Percentiles rank a stretch among this genome's conserved stretches.
Conservation (phyloP, 2,888 invertebrate species). For the Chelonus formosanus region DNA sequence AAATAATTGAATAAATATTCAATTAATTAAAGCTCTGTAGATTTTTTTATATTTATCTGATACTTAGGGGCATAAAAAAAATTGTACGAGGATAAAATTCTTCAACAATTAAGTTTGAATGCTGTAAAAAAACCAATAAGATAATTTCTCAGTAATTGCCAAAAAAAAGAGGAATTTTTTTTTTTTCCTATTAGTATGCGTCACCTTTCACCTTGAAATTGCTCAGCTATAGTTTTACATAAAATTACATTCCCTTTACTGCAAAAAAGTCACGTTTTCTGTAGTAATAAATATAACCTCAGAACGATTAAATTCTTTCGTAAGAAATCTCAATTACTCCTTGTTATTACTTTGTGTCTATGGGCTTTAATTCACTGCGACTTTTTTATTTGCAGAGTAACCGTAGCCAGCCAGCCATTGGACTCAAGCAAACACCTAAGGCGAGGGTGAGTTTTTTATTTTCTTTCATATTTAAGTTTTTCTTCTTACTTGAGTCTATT, state of each 20-base stretch:
- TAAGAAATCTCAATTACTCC: conserved; percentile 26
- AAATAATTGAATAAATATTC: conserved; percentile 6
- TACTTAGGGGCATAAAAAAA: too few species aligned
- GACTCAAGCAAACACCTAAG: conserved; percentile 74
- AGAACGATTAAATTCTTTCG: conserved; percentile 15
- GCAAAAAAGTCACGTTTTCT: not conserved
- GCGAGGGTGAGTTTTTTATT: conserved; percentile 69
- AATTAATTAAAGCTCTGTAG: not conserved
- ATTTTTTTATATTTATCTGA: too few species aligned
- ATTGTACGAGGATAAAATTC: too few species aligned
- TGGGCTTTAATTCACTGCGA: conserved; percentile 34
- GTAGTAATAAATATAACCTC: conserved; percentile 4
- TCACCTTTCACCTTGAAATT: too few species aligned
- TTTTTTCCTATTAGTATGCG: too few species aligned
- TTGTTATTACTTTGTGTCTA: conserved; percentile 17
- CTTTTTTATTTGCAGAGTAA: conserved; percentile 70
- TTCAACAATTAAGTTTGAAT: too few species aligned
- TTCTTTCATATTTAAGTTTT: conserved; percentile 18
- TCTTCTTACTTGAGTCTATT: not conserved
- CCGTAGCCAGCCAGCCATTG: conserved; percentile 75
- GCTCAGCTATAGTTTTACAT: too few species aligned
- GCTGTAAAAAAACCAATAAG: too few species aligned
- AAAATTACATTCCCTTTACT: too few species aligned
- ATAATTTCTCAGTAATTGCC: too few species aligned
- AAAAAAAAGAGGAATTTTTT: too few species aligned